Evolutionary conservation across 2,888 invertebrate species (phyloP).

Genomic region (Galeruca laticollis): DNA sequence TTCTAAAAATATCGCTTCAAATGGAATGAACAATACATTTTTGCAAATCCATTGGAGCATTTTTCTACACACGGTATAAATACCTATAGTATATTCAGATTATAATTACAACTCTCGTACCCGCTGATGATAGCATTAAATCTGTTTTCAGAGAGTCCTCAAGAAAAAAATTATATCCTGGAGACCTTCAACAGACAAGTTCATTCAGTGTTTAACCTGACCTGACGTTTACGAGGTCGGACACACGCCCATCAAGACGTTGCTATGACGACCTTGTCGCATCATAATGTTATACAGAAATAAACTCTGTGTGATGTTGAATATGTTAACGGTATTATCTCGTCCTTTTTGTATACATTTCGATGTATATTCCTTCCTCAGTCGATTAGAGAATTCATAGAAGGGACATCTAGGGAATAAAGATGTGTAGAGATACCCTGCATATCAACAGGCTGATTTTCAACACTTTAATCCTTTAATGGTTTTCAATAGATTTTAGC

Average conservation of each 20-base stretch:
- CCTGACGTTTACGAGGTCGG: slow-evolving; percentile 32
- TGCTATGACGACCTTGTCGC: slow-evolving; percentile 54
- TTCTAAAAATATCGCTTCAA: too few relatives aligned
- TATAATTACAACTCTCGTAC: not conserved
- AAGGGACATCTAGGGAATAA: not conserved
- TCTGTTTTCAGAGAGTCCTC: not conserved
- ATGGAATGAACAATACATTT: too few relatives aligned
- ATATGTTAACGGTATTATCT: not conserved
- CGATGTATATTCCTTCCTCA: not conserved
- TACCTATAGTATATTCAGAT: too few relatives aligned
- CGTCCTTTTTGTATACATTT: not conserved
- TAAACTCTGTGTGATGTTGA: slow-evolving; percentile 2
- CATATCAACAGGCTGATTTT: slow-evolving; percentile 8
- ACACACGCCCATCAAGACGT: slow-evolving; percentile 54
- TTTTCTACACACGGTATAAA: too few relatives aligned
- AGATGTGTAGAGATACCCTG: not conserved
- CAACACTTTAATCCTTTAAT: not conserved
- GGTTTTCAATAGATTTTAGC: not conserved
- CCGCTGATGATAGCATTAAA: not conserved
- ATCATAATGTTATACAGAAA: slow-evolving; percentile 34
- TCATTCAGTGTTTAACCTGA: slow-evolving; percentile 22
- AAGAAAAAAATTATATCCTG: slow-evolving; percentile 16
- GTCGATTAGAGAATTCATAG: not conserved
- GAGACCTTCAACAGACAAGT: slow-evolving; percentile 18
- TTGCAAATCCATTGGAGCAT: too few relatives aligned